phyloP scores from a whole-genome alignment of 2,797 vertebrate species.

The Rhabdomys pumilio region DNA sequence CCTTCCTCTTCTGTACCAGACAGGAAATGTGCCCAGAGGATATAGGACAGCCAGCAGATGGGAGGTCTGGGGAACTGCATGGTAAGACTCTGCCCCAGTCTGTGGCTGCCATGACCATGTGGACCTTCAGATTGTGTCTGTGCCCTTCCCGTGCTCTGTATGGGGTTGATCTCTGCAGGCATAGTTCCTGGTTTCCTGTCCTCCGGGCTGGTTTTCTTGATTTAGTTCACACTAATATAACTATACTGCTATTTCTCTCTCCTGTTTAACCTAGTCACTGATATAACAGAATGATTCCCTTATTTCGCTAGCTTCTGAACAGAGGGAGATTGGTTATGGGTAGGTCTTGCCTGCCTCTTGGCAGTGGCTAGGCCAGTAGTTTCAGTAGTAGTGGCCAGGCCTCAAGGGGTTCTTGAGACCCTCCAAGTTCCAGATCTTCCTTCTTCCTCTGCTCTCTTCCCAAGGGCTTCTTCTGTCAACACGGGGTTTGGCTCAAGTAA shows the following conservation, averaged over 20 bases:
- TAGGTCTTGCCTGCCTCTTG: neutral
- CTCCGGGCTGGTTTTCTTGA: slow-evolving; percentile 27
- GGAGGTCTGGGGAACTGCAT: neutral
- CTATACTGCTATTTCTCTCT: neutral
- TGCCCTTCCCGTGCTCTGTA: neutral
- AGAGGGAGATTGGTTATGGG: neutral
- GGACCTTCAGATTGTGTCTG: neutral
- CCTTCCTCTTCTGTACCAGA: neutral
- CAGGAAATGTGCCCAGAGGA: neutral
- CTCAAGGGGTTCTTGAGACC: rapidly evolving
- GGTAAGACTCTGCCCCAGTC: neutral
- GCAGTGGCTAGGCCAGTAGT: rapidly evolving
- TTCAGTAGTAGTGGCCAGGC: neutral
- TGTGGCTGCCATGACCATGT: neutral
- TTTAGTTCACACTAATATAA: neutral
- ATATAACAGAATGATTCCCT: neutral
- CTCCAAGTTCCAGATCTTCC: neutral
- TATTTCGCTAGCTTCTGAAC: slow-evolving; percentile 36
- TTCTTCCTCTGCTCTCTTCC: neutral
- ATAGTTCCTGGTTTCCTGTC: neutral
- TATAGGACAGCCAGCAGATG: rapidly evolving
- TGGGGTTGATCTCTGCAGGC: neutral
- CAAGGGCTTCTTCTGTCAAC: neutral
- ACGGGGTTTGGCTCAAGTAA: neutral
- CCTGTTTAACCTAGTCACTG: neutral